Evolutionary conservation across 2,888 invertebrate genomes (phyloP).

Genomic region (Prosapia bicincta): DNA sequence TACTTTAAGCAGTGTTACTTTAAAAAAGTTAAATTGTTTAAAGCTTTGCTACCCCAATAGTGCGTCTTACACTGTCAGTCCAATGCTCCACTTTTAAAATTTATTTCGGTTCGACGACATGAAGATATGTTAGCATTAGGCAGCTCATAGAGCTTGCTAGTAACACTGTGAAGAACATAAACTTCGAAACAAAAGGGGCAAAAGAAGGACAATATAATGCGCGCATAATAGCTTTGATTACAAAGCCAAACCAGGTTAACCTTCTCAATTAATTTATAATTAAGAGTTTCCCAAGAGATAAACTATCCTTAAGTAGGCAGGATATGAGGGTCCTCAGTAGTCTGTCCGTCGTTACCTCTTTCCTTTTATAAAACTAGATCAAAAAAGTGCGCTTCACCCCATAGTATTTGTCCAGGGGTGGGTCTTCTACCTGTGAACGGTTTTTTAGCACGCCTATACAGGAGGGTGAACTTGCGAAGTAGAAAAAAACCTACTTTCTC

Average conservation of each 20-base stretch:
- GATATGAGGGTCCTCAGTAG: background rate
- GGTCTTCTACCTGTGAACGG: background rate
- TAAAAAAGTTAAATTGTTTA: too few relatives aligned
- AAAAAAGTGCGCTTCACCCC: background rate
- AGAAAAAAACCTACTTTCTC: constrained; percentile 22
- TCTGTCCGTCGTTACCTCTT: background rate
- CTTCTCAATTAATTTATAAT: background rate
- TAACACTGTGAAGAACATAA: too few relatives aligned
- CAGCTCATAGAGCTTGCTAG: too few relatives aligned
- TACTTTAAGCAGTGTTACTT: too few relatives aligned
- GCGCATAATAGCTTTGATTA: background rate
- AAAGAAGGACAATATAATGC: background rate
- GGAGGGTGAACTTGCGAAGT: background rate
- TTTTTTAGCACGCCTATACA: background rate
- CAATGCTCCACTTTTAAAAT: too few relatives aligned
- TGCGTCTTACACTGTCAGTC: too few relatives aligned
- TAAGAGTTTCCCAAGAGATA: background rate
- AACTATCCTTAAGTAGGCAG: background rate
- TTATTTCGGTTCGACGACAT: too few relatives aligned
- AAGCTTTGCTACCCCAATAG: too few relatives aligned
- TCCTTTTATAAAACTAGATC: background rate
- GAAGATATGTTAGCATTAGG: too few relatives aligned
- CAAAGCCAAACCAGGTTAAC: background rate
- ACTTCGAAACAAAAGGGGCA: too few relatives aligned
- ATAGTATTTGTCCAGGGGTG: background rate